A percentile compares a stretch with the other conserved stretches of the same genome.
These are phyloP conservation scores for Diarsia mendica DNA, from an alignment of 2,888 invertebrate species.

Conservation along the genomic window DNA sequence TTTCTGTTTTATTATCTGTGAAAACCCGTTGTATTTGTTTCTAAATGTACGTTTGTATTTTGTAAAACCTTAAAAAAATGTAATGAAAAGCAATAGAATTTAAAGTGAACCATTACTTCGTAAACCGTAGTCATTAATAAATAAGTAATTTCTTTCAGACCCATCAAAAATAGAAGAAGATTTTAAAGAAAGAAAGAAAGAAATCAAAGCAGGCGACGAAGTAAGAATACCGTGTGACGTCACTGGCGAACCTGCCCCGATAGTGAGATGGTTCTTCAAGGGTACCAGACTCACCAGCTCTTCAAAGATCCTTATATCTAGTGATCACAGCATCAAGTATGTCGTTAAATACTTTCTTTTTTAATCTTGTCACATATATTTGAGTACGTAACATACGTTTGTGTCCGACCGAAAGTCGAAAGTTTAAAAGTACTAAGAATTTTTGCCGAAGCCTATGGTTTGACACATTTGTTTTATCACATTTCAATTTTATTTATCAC, in stretches of 20 bases:
- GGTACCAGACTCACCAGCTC: slow-evolving; percentile 48
- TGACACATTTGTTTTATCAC: too few species aligned
- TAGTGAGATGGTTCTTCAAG: slow-evolving; percentile 71
- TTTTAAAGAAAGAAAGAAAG: slow-evolving; percentile 10
- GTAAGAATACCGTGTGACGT: slow-evolving; percentile 68
- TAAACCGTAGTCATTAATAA: not conserved
- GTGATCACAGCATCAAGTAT: slow-evolving; percentile 71
- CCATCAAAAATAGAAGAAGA: slow-evolving; percentile 67
- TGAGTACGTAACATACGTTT: not conserved
- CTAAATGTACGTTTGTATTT: not conserved
- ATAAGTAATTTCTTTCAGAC: slow-evolving; percentile 63
- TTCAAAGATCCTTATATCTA: slow-evolving; percentile 25
- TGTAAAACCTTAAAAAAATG: too few species aligned
- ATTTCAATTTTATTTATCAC: too few species aligned
- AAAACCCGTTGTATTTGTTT: not conserved
- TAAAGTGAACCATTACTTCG: not conserved
- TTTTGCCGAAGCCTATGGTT: too few species aligned
- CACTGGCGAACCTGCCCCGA: slow-evolving; percentile 70
- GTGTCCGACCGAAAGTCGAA: too few species aligned
- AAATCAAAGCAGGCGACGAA: slow-evolving; percentile 57
- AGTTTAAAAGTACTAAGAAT: too few species aligned
- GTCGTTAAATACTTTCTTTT: not conserved
- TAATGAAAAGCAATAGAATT: not conserved
- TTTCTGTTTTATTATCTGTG: not conserved
- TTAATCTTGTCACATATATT: not conserved